Evolutionary conservation across 2,888 invertebrate genomes (phyloP).

Genomic region (Agonopterix heracliana): DNA sequence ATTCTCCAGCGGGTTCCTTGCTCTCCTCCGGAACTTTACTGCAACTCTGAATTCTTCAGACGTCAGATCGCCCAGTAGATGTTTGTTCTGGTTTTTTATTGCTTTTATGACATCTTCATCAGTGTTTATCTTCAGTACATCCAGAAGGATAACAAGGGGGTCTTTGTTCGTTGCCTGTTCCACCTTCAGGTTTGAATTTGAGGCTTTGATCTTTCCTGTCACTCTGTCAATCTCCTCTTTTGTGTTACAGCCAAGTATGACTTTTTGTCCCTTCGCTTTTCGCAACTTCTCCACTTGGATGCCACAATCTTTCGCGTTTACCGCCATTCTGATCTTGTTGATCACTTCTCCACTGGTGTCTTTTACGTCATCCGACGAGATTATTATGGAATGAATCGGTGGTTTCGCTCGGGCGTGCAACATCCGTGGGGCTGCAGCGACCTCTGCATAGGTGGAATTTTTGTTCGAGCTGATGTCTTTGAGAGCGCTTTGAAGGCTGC

Average conservation of each 20-base stretch:
- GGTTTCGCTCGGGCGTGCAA: too few species aligned
- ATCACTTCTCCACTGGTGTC: slow-evolving; percentile 2
- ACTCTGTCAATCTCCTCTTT: not conserved
- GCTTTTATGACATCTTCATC: slow-evolving; percentile 1
- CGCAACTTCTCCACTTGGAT: not conserved
- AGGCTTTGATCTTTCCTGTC: not conserved
- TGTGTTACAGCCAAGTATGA: slow-evolving; percentile 1
- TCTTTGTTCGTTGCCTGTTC: slow-evolving; percentile 1
- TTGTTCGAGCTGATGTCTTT: not conserved
- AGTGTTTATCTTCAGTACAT: not conserved
- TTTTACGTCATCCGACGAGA: not conserved
- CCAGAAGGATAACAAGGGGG: not conserved
- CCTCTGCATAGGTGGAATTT: not conserved
- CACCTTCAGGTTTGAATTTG: not conserved
- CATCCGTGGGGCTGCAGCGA: not conserved
- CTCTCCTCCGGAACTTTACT: not conserved
- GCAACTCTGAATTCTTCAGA: not conserved
- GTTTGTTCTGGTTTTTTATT: not conserved
- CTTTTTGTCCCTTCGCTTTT: slow-evolving; percentile 2
- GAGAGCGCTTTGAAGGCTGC: not conserved
- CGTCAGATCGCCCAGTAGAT: not conserved
- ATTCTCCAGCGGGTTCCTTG: not conserved
- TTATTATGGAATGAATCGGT: not conserved
- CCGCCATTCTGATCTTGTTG: not conserved
- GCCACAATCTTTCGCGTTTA: slow-evolving; percentile 1